A percentile compares a stretch with the other conserved stretches of the same genome.
These are phyloP conservation scores for Ferdinandea cuprea DNA, from an alignment of 2,888 invertebrate genomes.

Conservation along the genomic window DNA sequence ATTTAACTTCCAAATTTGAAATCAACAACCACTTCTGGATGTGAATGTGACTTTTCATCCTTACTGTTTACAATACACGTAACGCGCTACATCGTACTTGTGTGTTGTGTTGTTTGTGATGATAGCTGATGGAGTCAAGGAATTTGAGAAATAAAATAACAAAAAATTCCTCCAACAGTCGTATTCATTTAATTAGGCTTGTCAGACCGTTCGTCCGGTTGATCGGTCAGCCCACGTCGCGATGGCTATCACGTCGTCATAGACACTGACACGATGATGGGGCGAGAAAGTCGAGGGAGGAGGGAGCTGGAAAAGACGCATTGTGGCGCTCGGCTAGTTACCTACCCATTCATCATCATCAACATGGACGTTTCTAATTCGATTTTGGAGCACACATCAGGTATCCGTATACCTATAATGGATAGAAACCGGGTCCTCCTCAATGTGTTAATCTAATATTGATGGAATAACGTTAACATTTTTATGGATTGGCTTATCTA, in stretches of 20 bases:
- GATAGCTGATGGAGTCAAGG: conserved; percentile 32
- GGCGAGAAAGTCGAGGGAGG: conserved; percentile 19
- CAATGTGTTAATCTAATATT: conserved; percentile 68
- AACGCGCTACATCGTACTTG: conserved; percentile 29
- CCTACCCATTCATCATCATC: conserved; percentile 71
- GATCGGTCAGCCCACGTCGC: conserved; percentile 59
- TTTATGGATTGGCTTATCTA: conserved; percentile 46
- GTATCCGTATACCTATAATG: conserved; percentile 5
- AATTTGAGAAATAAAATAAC: conserved; percentile 45
- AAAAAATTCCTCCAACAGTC: conserved; percentile 26
- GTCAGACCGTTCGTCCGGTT: conserved; percentile 51
- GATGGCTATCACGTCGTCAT: conserved; percentile 59
- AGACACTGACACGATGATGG: conserved; percentile 9
- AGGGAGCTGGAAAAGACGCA: conserved; percentile 38
- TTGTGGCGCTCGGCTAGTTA: conserved; percentile 67
- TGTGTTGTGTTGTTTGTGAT: no score
- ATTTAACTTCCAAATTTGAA: conserved; percentile 67
- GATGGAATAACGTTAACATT: conserved; percentile 59
- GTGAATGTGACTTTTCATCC: conserved; percentile 59
- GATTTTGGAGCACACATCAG: conserved; percentile 55
- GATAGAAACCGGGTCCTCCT: conserved; percentile 53
- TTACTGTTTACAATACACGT: conserved; percentile 30
- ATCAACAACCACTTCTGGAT: conserved; percentile 63
- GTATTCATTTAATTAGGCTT: conserved; percentile 70
- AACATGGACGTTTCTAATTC: conserved; percentile 57